A percentile compares a stretch with the other conserved stretches of the same genome.
phyloP scores from a whole-genome alignment of 2,797 vertebrate genomes.

The Molossus alvarezi region DNA sequence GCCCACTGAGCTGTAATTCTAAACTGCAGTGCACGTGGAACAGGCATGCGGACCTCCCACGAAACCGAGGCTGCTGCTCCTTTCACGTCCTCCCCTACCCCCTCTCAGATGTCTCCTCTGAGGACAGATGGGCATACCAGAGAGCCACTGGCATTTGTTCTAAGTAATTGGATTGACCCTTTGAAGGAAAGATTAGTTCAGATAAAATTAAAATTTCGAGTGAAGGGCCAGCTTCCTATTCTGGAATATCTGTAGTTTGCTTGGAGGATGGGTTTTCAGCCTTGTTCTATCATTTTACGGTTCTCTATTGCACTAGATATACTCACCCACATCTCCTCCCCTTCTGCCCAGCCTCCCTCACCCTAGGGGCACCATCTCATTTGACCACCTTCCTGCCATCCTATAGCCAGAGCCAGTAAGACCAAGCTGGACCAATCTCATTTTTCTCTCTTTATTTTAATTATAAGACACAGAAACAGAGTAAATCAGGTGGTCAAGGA shows the following conservation, averaged over 20 bases:
- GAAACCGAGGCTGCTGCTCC: slow-evolving; percentile 30
- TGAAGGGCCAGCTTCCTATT: slow-evolving; percentile 1
- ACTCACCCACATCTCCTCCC: no score
- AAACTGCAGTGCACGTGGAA: not conserved
- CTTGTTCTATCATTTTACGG: not conserved
- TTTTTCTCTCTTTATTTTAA: slow-evolving; percentile 31
- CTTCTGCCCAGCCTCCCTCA: no score
- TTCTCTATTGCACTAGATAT: not conserved
- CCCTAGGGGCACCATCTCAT: not conserved
- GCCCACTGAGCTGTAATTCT: slow-evolving; percentile 1
- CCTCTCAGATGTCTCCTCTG: not conserved
- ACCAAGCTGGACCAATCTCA: not conserved
- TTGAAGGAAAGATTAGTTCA: slow-evolving; percentile 67
- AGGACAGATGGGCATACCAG: not conserved
- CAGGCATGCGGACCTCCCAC: not conserved
- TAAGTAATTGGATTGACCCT: slow-evolving; percentile 79
- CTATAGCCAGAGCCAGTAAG: not conserved
- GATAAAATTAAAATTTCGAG: slow-evolving; percentile 69
- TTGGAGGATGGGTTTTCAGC: slow-evolving; percentile 14
- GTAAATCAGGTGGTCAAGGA: not conserved
- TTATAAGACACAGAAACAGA: not conserved
- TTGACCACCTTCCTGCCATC: not conserved
- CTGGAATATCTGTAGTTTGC: slow-evolving; percentile 20
- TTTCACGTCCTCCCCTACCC: not conserved
- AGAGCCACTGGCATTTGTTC: slow-evolving; percentile 53